Evolutionary conservation across 2,113 vertebrate species (phyloP).

Genomic region (Eidolon helvum): DNA sequence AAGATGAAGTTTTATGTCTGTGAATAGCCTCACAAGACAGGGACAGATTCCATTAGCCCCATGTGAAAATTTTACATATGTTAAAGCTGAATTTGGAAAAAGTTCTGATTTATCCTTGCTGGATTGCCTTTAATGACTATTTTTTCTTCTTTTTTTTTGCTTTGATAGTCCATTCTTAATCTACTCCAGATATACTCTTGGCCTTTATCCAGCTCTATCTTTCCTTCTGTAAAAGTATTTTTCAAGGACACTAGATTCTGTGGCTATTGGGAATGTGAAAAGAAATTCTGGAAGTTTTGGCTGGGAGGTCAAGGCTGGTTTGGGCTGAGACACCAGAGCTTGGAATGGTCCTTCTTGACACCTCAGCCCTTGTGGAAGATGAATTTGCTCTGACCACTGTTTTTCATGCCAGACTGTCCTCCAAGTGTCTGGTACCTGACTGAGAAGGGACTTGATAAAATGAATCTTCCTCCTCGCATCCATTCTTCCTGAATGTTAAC

Average conservation of each 20-base stretch:
- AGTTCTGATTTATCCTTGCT: neutral
- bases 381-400: neutral
- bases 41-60: neutral
- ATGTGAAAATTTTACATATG: neutral
- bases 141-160: neutral
- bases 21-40: neutral
- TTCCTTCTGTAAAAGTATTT: neutral
- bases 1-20: slow-evolving; percentile 28
- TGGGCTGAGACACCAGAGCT: neutral
- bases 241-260: neutral
- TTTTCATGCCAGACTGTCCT: neutral
- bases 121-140: slow-evolving; percentile 2
- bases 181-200: neutral
- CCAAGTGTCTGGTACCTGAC: neutral
- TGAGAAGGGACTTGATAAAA: neutral
- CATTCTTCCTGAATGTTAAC: neutral
- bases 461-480: neutral
- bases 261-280: neutral
- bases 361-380: neutral
- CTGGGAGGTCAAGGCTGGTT: neutral
- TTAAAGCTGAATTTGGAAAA: neutral
- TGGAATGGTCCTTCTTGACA: neutral
- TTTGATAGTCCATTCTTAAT: neutral
- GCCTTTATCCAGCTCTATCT: neutral
- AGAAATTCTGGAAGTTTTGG: neutral